These are phyloP conservation scores for Acanthurus leucopareius DNA, from an alignment of 2,797 vertebrate genomes.

Conservation along the genomic window DNA sequence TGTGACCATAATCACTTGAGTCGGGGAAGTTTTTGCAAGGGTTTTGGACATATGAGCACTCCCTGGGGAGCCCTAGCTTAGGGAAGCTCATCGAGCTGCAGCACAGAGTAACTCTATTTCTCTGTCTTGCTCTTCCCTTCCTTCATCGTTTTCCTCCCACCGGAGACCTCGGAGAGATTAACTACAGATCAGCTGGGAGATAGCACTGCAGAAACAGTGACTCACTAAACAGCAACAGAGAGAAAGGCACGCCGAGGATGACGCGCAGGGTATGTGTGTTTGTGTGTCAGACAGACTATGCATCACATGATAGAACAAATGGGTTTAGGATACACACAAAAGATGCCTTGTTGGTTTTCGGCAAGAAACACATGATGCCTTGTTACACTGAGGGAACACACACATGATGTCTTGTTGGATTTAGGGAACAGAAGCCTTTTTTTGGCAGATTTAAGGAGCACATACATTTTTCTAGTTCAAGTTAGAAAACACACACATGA, in stretches of 20 bases:
- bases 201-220: conserved; percentile 57
- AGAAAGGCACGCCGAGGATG: conserved; percentile 21
- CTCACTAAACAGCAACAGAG: conserved; percentile 58
- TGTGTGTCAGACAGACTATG: conserved; percentile 3
- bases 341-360: background rate
- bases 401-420: background rate
- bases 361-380: background rate
- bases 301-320: background rate
- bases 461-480: too few relatives aligned
- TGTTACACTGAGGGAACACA: background rate
- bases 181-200: conserved; percentile 71
- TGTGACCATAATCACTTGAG: conserved; percentile 63
- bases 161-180: conserved; percentile 70
- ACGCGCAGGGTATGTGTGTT: conserved; percentile 9
- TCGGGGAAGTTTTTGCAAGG: conserved; percentile 50
- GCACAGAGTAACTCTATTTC: conserved; percentile 64
- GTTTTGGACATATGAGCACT: conserved; percentile 70
- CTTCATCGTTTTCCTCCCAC: conserved; percentile 74
- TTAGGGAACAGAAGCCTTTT: background rate
- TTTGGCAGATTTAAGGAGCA: background rate
- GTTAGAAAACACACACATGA: background rate
- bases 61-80: conserved; percentile 54
- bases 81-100: conserved; percentile 65
- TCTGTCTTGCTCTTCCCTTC: conserved; percentile 53
- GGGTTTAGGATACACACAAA: background rate